Base-by-base conservation (phyloP, 2,113 vertebrate genomes). In the Natator depressus region DNA sequence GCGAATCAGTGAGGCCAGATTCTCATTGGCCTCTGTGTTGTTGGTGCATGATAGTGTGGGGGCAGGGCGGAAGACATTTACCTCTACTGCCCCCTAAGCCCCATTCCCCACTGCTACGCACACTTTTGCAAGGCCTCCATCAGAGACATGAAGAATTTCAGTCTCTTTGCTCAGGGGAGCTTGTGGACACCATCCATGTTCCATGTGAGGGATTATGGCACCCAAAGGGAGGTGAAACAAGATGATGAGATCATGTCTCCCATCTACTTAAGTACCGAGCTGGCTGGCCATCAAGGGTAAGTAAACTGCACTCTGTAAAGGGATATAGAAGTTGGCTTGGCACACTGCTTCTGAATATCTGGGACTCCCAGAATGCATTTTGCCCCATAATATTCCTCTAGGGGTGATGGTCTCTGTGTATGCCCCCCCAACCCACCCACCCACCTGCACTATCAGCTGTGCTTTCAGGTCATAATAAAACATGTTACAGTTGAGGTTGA, bases 381-480 rank as follows among this genome's bases (percentile, higher is more conserved):
- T 65, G 2, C 3, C 1, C 11, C 46, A 6, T 35, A 53, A 46
- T 1, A 1, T 2, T 17, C 12, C 4, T 82, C 16, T 31, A 65
- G 31, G 22, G 3, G 8, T 76, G 38, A 31, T 2, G 3, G 0
- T 12, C 83, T 2, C 4, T 14, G 2, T 0, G 0, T 11, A 3
- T 53, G 54, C n/a, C 16, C 6, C 1, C 47, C 35, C 78, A 20
- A 3, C 22, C 22, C 8, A 4, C 9, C 1, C 19, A 59, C 57
- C 57, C 27, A 31, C 6, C 12, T 11, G 10, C 59, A 31, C 59
- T 62, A 17, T 8, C 16, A 1, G 27, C 22, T 1, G 0, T 25
- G 53, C 2, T 51, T 78, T 69, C 31, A 80, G 3, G 5, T 49
- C 49, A 0, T 1, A 3, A 1, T 0, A 9, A 2, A 0, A 1